These are phyloP conservation scores for Pherbina coryleti DNA, from an alignment of 2,888 invertebrate species.

Conservation along the genomic window DNA sequence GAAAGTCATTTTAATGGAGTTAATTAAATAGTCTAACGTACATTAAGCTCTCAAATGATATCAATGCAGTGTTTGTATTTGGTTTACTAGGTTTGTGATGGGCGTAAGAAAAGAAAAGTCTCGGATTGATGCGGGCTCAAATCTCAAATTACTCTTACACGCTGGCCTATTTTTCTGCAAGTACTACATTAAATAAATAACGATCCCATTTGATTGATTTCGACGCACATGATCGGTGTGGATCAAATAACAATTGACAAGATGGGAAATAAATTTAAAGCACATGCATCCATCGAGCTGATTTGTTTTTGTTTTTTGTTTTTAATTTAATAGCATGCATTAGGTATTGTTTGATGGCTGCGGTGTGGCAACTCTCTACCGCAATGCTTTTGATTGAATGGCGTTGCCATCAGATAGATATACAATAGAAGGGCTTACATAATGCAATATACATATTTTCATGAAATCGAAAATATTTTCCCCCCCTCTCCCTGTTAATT, in stretches of 20 bases:
- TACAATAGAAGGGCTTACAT: no score
- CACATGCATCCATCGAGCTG: background rate
- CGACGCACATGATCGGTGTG: background rate
- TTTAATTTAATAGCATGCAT: no score
- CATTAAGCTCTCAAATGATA: no score
- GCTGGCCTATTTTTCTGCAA: background rate
- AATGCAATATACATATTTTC: background rate
- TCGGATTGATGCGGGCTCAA: background rate
- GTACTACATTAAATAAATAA: background rate
- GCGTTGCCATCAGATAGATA: background rate
- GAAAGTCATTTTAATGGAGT: no score
- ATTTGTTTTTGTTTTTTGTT: background rate
- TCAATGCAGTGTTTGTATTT: no score
- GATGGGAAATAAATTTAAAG: conserved; percentile 3
- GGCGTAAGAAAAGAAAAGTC: no score
- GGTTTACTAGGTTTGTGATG: no score
- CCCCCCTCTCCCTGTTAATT: background rate
- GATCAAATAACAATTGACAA: background rate
- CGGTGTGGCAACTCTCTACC: no score
- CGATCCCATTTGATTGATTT: background rate
- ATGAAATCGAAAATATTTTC: background rate
- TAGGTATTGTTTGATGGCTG: no score
- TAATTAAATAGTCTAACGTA: no score
- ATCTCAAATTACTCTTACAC: background rate
- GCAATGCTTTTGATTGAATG: background rate